Base-by-base conservation (phyloP, 2,888 invertebrate genomes). In the Ramazzottius varieornatus region DNA sequence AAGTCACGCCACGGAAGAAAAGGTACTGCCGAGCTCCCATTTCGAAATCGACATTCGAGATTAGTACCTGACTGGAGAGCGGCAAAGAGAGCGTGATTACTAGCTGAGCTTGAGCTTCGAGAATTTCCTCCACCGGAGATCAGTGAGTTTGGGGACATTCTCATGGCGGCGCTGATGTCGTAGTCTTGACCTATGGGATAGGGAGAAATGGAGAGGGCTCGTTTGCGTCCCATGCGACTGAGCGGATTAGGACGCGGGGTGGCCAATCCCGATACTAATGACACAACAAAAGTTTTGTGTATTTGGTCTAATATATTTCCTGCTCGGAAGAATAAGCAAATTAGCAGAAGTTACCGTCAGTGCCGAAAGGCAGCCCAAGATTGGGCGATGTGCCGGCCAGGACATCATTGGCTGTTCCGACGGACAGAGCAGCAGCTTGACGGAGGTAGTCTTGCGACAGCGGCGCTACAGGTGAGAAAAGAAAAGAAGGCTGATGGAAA, bases 121-220 rank as follows among this genome's bases (percentile, higher is more conserved):
- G 89, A 89, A 29, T 88, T 85, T 73, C 85, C 85, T 70, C 85
- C 84, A 70, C 85, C 81, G 64, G 85, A 84, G 13, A 84, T 87
- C 70, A 94, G 78, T 32, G 91, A 90, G 71, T 89, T 77, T 2
- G 93, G 93, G 2, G 92, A 92, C 71, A 91, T 91, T 67, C 93
- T 83, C 70, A 94, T 93, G 81, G 94, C 86, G 66, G 91, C 90
- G 73, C 91, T 91, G 73, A 94, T 83, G 79, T 94, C 93, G 70
- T 92, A 86, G 66, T 89, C 88, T 70, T 93, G 93, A 0, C 92
- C 91, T n/a, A n/a, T n/a, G n/a, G n/a, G n/a, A 76, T 93, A 92
- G 20, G 93, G 93, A 13, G 80, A 80, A 75, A 88, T 89, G 67
- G 92, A 92, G 1, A 93, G 82, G 0, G 93, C 91, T 68, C 94